Evolutionary conservation across 2,113 vertebrate species (phyloP).

Genomic region (Condylura cristata): DNA sequence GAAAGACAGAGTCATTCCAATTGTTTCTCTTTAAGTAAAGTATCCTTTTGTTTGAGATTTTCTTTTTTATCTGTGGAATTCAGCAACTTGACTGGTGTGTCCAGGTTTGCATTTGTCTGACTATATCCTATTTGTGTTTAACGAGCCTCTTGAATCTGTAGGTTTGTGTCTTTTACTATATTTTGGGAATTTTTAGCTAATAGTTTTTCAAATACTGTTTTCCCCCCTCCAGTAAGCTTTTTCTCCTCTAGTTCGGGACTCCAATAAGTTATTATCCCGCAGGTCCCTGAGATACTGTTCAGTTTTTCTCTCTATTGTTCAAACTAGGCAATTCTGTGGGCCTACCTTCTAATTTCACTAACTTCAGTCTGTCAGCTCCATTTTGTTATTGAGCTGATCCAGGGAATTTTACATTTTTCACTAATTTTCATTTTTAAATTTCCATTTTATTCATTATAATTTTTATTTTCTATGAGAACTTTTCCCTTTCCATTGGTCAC

Average conservation of each 20-base stretch:
- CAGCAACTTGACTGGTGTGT: background rate
- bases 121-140: background rate
- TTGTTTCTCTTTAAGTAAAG: background rate
- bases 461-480: background rate
- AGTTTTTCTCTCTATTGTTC: background rate
- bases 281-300: background rate
- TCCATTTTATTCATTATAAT: background rate
- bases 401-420: background rate
- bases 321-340: background rate
- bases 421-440: background rate
- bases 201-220: background rate
- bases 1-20: background rate
- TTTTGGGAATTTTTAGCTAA: background rate
- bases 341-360: background rate
- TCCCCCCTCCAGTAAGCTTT: background rate
- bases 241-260: background rate
- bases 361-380: background rate
- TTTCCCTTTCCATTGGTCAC: constrained; percentile 14
- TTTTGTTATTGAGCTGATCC: background rate
- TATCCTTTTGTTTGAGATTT: background rate
- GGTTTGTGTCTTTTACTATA: constrained; percentile 35
- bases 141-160: constrained; percentile 11
- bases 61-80: background rate
- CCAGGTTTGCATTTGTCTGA: background rate
- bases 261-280: no score